Evolutionary conservation across 2,113 vertebrate species (phyloP), one percentile per base, ranked within the genome.

Genomic region (Scalopus aquaticus): DNA sequence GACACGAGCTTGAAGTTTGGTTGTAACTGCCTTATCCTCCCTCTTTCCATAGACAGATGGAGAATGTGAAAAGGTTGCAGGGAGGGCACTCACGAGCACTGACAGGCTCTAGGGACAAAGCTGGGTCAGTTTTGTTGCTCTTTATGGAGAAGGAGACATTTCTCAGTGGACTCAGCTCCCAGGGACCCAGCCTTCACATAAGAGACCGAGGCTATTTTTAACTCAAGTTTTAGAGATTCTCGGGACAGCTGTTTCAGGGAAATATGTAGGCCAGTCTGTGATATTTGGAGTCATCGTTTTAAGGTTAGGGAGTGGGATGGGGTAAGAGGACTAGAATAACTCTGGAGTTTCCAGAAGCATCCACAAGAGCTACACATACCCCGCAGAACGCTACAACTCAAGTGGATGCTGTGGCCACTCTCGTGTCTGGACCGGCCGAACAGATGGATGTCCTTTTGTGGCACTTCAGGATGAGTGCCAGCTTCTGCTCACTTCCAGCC

Each of bases 201-300:
- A n/a, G 86, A 91, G 83, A 85, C 76, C 15, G 88, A 94, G 64
- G 19, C 64, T 96, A 93, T 96, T 97, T 96, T 96, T 96, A 96
- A 74, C 58, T 16, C 46, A 65, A 49, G 39, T 91, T 93, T 94
- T 42, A 42, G 42, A 80, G 89, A 62, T 76, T 94, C 77, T 80
- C 60, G 87, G 90, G 87, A 87, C 86, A 96, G 92, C 92, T 94
- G 95, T 97, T 97, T 93, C 70, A 84, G 82, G 90, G 69, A 89
- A 95, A 39, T 94, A 95, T 94, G 95, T 97, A 96, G 93, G 95
- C 90, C 95, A 96, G 89, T 84, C 91, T 91, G 74, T 60, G 95
- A 90, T 92, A 92, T 91, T 70, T 74, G 88, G 78, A 97, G 89
- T 95, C 96, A 97, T 96, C 69, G 7, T 83, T 86, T 87, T 83